Evolutionary conservation across 2,888 invertebrate genomes (phyloP), one percentile per base, ranked within the genome.

Genomic region (Hypomecis punctinalis): DNA sequence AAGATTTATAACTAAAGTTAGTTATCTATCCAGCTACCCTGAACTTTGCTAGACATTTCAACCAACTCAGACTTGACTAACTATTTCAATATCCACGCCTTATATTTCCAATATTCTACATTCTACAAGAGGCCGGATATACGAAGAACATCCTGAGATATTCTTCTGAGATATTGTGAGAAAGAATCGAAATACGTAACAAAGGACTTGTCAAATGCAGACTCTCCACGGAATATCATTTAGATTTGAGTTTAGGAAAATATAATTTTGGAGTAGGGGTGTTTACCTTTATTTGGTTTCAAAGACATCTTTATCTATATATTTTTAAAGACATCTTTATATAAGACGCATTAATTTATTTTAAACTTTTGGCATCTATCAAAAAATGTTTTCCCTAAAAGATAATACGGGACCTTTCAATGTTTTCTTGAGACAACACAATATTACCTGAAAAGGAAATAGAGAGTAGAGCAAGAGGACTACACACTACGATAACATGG

Each of bases 71-170:
- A 53, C 69, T 63, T 60, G 56, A 66, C 56, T 63, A 76, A 77
- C 74, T 73, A 76, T 77, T 77, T 71, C 72, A 77, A 77, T 74
- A 74, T 59, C 63, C 63, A 69, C 63, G 67, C 57, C 63, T 71
- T 74, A 71, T 75, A 75, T 73, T 70, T 72, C 68, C 73, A 73
- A 77, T 71, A 71, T 68, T 49, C 67, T 60, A 39, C 40, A 33
- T 33, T 5, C 23, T 23, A 39, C 33, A 51, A 57, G 39, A 48
- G 39, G 46, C 58, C 46, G 64, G 57, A 53, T 65, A 64, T 42
- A 45, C 49, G 43, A 39, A 49, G 64, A 45, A 66, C 55, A 65
- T 71, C 66, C 63, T 56, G 13, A 49, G 58, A 61, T 55, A 62
- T 68, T 70, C 66, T 63, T 60, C 45, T 13, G 49, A 59, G 59